Evolutionary conservation across 1,140 invertebrate species (phyloP).

Genomic region (Bombus sylvicola): DNA sequence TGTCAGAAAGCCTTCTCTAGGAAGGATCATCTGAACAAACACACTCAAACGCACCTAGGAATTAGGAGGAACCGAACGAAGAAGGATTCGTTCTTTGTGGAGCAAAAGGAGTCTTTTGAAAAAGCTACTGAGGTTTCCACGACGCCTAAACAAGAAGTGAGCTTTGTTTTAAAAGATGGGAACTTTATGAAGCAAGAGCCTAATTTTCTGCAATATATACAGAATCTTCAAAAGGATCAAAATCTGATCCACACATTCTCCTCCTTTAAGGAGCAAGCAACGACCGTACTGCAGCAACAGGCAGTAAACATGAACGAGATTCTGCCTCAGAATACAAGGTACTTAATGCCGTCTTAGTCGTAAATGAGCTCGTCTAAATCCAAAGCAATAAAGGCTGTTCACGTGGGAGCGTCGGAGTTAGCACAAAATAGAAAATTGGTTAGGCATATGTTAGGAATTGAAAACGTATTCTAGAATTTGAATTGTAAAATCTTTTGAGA

Average conservation of each 20-base stretch:
- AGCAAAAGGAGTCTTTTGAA: slow-evolving; percentile 70
- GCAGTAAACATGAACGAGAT: slow-evolving; percentile 81
- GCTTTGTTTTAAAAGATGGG: slow-evolving; percentile 74
- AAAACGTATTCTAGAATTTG: not conserved
- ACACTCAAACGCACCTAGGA: slow-evolving; percentile 83
- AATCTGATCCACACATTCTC: slow-evolving; percentile 77
- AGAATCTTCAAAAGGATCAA: slow-evolving; percentile 78
- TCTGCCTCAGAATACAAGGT: slow-evolving; percentile 80
- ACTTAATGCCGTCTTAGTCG: slow-evolving; percentile 80
- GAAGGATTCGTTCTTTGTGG: slow-evolving; percentile 72
- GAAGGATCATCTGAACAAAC: slow-evolving; percentile 90
- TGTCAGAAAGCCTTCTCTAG: slow-evolving; percentile 90
- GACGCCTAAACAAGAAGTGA: slow-evolving; percentile 75
- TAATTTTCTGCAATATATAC: slow-evolving; percentile 77
- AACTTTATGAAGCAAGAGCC: slow-evolving; percentile 75
- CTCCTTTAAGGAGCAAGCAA: slow-evolving; percentile 78
- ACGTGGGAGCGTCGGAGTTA: slow-evolving; percentile 1
- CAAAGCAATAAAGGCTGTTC: slow-evolving; percentile 62
- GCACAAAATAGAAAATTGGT: slow-evolving; percentile 54
- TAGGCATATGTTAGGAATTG: slow-evolving; percentile 41
- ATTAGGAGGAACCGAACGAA: slow-evolving; percentile 75
- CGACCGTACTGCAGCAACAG: slow-evolving; percentile 73
- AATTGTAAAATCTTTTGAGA: not conserved
- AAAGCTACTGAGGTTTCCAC: slow-evolving; percentile 62
- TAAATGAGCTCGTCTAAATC: slow-evolving; percentile 50